Evolutionary conservation across 2,797 vertebrate genomes (phyloP), one percentile per base, ranked within the genome.

Genomic region (Eutrigla gurnardus): DNA sequence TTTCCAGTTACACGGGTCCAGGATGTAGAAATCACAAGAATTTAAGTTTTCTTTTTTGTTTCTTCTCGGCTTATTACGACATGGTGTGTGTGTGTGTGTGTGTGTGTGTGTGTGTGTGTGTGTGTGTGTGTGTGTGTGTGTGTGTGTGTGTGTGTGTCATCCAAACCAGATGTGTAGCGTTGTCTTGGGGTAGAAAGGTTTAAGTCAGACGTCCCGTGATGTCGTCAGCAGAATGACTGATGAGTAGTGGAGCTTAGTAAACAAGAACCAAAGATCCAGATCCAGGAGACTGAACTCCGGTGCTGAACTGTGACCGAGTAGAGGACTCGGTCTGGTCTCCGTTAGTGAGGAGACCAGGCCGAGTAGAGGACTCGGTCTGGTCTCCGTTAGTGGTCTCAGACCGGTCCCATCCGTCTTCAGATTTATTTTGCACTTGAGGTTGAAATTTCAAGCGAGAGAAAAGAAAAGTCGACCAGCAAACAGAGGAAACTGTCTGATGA

Each of bases 1-100:
- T 81, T 96, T 96, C 89, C 95, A 95, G 89, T 91, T 96, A 86
- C 94, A 96, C 2, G 94, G 94, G 57, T 94, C 95, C 80, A 81
- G 94, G 92, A 94, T 95, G 91, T 95, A 95, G 88, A 88, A 73
- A 68, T 54, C 6, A 73, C 43, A 61, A 58, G 65, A 81, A 65
- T 73, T 57, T 35, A 2, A 40, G 50, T 13, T 75, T 53, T 8
- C 70, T 76, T 5, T 82, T 66, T 77, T 25, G 25, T 25, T 25
- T 25, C 25, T 77, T 57, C 52, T 80, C 57, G 49, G 46, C 68
- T 78, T 75, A 63, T 72, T 43, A 64, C 55, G 59, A 67, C 67
- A 59, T 65, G 65, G 69, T 77, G 61, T 82, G 35, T 78, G 37
- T 86, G 62, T 68, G 52, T 25, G 25, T 25, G 25, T 25, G 25